These are phyloP conservation scores for Microplitis mediator DNA, from an alignment of 1,140 invertebrate genomes.

Conservation along the genomic window DNA sequence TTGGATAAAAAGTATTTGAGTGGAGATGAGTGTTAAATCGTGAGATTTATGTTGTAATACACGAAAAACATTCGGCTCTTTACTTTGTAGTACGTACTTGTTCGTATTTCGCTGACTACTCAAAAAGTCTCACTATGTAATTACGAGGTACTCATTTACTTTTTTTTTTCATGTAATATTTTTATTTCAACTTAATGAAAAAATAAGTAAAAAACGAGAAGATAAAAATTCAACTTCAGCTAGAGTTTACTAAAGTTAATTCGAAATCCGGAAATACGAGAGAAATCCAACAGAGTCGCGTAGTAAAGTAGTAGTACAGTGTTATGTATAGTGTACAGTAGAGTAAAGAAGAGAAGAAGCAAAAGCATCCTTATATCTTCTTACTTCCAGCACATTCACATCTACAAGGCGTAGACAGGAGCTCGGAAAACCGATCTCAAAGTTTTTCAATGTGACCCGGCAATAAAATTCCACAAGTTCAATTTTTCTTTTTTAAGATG, in stretches of 20 bases:
- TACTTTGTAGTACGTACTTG: too few species aligned
- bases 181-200: neutral
- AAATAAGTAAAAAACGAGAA: conserved; percentile 1
- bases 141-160: neutral
- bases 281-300: neutral
- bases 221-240: neutral
- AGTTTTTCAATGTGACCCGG: conserved; percentile 24
- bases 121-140: neutral
- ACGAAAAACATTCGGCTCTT: too few species aligned
- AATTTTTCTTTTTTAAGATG: neutral
- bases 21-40: too few species aligned
- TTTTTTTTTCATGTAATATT: neutral
- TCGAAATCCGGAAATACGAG: conserved; percentile 18
- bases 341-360: neutral
- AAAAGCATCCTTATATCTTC: neutral
- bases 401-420: neutral
- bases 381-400: neutral
- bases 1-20: too few species aligned
- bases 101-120: too few species aligned
- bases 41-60: too few species aligned
- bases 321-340: too few species aligned
- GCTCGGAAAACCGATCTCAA: conserved; percentile 12
- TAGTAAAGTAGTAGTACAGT: too few species aligned
- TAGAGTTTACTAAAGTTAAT: conserved; percentile 17
- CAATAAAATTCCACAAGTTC: conserved; percentile 16